Conservation (phyloP, 1,140 invertebrate species). For the Trissolcus basalis region DNA sequence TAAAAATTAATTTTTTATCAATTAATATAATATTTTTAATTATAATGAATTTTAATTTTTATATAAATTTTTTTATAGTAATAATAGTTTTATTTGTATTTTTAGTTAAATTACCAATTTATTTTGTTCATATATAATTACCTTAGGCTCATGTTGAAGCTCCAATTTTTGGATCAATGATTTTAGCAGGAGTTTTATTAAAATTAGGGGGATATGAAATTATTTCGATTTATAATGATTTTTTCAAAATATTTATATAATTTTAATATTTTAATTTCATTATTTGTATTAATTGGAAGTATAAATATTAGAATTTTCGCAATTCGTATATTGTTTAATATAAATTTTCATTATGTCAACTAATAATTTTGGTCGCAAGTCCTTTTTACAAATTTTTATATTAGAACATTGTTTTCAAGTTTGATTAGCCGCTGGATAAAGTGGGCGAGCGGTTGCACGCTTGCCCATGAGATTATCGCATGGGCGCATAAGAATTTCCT, state of each 20-base stretch:
- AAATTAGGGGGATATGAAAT: constrained; percentile 82
- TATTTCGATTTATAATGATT: constrained; percentile 72
- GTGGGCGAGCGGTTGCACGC: too few relatives aligned
- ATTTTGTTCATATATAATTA: constrained; percentile 82
- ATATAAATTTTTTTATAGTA: constrained; percentile 76
- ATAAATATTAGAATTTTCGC: constrained; percentile 78
- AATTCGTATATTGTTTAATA: too few relatives aligned
- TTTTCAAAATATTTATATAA: constrained; percentile 62
- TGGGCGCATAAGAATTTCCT: too few relatives aligned
- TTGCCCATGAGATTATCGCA: too few relatives aligned
- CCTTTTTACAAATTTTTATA: too few relatives aligned
- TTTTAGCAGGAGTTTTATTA: constrained; percentile 83
- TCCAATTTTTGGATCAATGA: constrained; percentile 82
- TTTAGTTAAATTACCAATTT: constrained; percentile 84
- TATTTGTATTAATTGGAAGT: constrained; percentile 77
- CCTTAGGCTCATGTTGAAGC: constrained; percentile 85
- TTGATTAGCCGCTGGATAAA: too few relatives aligned
- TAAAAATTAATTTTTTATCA: too few relatives aligned
- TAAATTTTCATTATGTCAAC: too few relatives aligned
- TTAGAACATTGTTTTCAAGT: too few relatives aligned
- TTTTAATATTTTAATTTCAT: constrained; percentile 74
- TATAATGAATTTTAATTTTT: too few relatives aligned
- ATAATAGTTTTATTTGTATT: constrained; percentile 79
- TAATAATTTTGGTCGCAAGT: too few relatives aligned
- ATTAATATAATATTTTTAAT: too few relatives aligned